Base-by-base conservation (phyloP, 2,888 invertebrate species). In the Trachelus troglodyta region DNA sequence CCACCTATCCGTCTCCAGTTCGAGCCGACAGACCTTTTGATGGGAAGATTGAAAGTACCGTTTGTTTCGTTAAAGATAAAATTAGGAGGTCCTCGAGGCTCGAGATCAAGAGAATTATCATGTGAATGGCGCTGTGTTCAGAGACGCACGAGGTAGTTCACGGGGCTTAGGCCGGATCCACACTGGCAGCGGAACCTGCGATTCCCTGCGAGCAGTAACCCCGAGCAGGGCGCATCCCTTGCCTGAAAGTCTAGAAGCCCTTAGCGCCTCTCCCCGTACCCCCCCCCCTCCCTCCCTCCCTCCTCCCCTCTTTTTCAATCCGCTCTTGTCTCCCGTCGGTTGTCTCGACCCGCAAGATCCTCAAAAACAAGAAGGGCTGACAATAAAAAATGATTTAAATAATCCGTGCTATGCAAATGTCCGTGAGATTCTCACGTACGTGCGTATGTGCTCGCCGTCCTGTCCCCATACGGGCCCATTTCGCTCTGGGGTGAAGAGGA, bases 311-410 rank as follows among this genome's bases (percentile, higher is more conserved):
- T 78, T 79, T 69, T 74, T 40, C 76, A 73, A 40, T 40, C 40
- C 40, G 40, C 40, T 40, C 40, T 40, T 40, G 40, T 40, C 40
- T 40, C 40, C 40, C 40, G 40, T 15, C 40, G 40, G 40, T 40
- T 69, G 31, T 69, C 33, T 69, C 79, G 79, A 78, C 84, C 85
- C 85, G 85, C 84, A 85, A 83, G 82, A 84, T 85, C 85, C 84
- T 85, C 85, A 87, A 85, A 88, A 89, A 88, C 87, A 80, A 76
- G 87, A 88, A 86, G 85, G 85, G 83, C 82, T 79, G 85, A 88
- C 86, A 88, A 88, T 88, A 88, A 88, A 88, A 87, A 88, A 88
- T 88, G 87, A 91, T 91, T 91, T 91, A 89, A 91, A 91, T 91
- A 91, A 91, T 91, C 90, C 89, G 86, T 86, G 88, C 84, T 85